A percentile compares a stretch with the other conserved stretches of the same genome.
phyloP scores from a whole-genome alignment of 2,113 vertebrate species.

The Pleuronectes platessa region DNA sequence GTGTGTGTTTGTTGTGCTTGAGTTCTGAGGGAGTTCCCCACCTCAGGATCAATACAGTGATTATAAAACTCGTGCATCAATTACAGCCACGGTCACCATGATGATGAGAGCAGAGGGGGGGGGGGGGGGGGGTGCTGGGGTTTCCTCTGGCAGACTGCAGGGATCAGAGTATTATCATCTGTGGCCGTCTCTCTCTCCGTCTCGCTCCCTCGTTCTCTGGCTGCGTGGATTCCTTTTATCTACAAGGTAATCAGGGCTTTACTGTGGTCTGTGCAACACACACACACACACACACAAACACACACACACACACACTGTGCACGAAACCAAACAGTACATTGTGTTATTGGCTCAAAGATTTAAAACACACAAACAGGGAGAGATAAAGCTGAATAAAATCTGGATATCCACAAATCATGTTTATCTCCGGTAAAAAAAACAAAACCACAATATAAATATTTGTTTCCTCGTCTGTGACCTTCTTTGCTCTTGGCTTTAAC shows the following conservation, averaged over 20 bases:
- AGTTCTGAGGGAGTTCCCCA: too few relatives aligned
- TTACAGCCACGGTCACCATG: slow-evolving; percentile 27
- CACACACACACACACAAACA: slow-evolving; percentile 34
- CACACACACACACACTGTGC: background rate
- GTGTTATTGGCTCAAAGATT: slow-evolving; percentile 24
- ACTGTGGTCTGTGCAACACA: slow-evolving; percentile 49
- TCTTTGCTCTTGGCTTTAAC: slow-evolving; percentile 1
- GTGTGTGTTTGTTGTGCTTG: too few relatives aligned
- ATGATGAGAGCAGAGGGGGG: slow-evolving; percentile 15
- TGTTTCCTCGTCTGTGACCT: slow-evolving; percentile 17
- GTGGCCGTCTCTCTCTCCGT: slow-evolving; percentile 38
- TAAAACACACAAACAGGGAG: slow-evolving; percentile 15
- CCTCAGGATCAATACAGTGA: slow-evolving; percentile 43
- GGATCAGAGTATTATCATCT: slow-evolving; percentile 56
- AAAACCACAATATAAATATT: background rate
- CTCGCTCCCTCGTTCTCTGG: background rate
- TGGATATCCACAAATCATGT: slow-evolving; percentile 21
- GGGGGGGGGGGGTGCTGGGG: slow-evolving; percentile 9
- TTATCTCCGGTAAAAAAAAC: background rate
- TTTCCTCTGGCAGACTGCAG: slow-evolving; percentile 48
- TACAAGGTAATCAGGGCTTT: slow-evolving; percentile 59
- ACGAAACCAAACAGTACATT: background rate
- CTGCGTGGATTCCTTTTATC: slow-evolving; percentile 63
- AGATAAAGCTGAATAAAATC: slow-evolving; percentile 31
- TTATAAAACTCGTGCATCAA: slow-evolving; percentile 28